phyloP scores from a whole-genome alignment of 2,113 vertebrate genomes.

The Chionis minor region DNA sequence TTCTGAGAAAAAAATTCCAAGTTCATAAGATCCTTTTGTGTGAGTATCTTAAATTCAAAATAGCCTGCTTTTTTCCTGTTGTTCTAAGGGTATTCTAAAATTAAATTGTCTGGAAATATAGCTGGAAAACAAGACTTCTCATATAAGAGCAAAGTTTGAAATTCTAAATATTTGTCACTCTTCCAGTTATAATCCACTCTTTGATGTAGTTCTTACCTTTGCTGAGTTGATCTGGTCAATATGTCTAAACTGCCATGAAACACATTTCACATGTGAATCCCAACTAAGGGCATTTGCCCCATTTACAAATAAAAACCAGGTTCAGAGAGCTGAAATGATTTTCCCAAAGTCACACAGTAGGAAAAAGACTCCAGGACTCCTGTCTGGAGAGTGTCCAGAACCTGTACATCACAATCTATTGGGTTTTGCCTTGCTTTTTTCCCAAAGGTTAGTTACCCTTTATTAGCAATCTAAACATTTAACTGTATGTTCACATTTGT shows the following conservation, averaged over 20 bases:
- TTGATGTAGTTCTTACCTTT: neutral
- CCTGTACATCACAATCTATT: neutral
- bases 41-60: neutral
- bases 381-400: neutral
- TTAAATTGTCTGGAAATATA: neutral
- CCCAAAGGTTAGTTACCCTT: neutral
- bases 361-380: neutral
- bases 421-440: neutral
- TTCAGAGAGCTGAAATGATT: neutral
- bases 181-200: neutral
- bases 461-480: neutral
- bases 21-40: neutral
- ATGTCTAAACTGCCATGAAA: neutral
- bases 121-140: neutral
- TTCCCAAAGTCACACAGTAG: neutral
- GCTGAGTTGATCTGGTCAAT: neutral
- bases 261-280: neutral
- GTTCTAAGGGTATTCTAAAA: neutral
- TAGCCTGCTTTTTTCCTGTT: neutral
- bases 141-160: neutral
- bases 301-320: neutral
- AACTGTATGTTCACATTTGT: neutral
- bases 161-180: neutral
- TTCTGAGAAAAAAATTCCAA: neutral
- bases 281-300: neutral